Base-by-base conservation (phyloP, 2,888 invertebrate genomes). In the Anoplius nigerrimus region DNA sequence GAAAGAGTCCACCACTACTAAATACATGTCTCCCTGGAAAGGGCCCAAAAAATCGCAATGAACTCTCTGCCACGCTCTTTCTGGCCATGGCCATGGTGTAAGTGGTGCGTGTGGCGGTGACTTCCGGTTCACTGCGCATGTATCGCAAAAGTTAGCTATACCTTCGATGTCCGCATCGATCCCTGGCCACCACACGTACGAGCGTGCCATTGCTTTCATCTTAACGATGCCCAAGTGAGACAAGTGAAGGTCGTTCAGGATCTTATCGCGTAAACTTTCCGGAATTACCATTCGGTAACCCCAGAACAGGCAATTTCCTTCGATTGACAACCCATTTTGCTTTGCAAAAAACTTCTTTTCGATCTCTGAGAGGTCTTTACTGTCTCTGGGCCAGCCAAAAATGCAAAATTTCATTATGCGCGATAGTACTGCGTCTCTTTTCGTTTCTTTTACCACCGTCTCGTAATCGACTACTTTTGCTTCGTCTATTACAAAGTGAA, bases 31-130 rank as follows among this genome's bases (percentile, higher is more conserved):
- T n/a, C 46, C 75, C 59, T 45, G 72, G 34, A 69, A 70, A 43
- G 80, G 79, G 5, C 72, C 76, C 20, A 71, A 51, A 48, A 72
- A 81, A 66, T 81, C 79, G 6, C 71, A 69, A 60, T 81, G 82
- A 1, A 79, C 66, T 1, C 79, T 54, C 1, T 51, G 54, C 80
- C 77, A 82, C n/a, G 64, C 63, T 20, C 55, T 65, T 4, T 66
- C 42, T 43, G 81, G 75, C 56, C 72, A 74, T 11, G 73, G 74
- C 72, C 72, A 73, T 0, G 75, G 62, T 0, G 74, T 72, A 16
- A 79, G 58, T 0, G 74, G 73, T 0, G 71, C 68, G 0, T 70
- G 16, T 15, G 59, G 11, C 0, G 66, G 59, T 55, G 51, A 52
- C 3, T 64, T 57, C n/a, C 22, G 20, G 2, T 64, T 58, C 8